Base-by-base conservation (phyloP, 2,888 invertebrate species). In the Amphipyra berbera region DNA sequence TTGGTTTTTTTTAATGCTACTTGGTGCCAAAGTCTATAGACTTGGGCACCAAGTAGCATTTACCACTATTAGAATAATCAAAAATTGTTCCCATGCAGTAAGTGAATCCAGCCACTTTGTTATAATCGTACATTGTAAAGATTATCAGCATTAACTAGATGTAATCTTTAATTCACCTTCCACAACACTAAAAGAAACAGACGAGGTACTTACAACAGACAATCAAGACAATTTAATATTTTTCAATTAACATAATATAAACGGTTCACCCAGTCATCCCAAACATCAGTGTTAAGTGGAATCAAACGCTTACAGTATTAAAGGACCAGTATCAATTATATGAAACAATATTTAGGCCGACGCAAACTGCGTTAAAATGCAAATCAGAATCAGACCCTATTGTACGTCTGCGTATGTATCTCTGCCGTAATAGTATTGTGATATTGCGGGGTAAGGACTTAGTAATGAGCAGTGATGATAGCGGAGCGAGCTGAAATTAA, bases 281-380 rank as follows among this genome's bases (percentile, higher is more conserved):
- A 57, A 76, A 73, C 52, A 37, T 41, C 41, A 56, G 14, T 4
- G 46, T 35, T 44, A 49, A 76, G 63, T 61, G 42, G 60, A 61
- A 72, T 59, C 59, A 66, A 69, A 58, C 27, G 52, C 30, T 67
- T 47, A 67, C 47, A 48, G 41, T 61, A 78, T 61, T 60, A 67
- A 50, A 61, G 57, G 46, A 13, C 49, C 61, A 52, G 73, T 78
- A 82, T 83, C 81, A 85, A 84, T 85, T 82, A 85, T 76, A 63
- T 67, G 61, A 66, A 79, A 84, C 79, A 82, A 82, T 86, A 83
- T 87, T 84, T 82, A 76, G 77, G 67, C 69, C 70, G 74, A 77
- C 76, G 58, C 70, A 69, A 74, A 76, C 68, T 73, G 81, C 68
- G 84, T 88, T 87, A 82, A 87, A 88, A 89, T 89, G 88, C 80